Evolutionary conservation across 2,113 vertebrate genomes (phyloP).

Genomic region (human): GRCh38 chr4:158282501-158283000

Average conservation of each 20-base stretch:
- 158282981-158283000: background rate
- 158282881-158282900: background rate
- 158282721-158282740: background rate
- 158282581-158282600: background rate
- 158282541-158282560: background rate
- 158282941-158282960: background rate
- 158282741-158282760: background rate
- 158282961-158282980: background rate
- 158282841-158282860: slow-evolving; percentile 5
- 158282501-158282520: background rate
- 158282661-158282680: background rate
- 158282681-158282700: background rate
- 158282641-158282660: slow-evolving; percentile 28
- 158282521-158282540: background rate
- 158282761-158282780: background rate
- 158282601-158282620: background rate
- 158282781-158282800: background rate
- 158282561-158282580: background rate
- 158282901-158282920: slow-evolving; percentile 7
- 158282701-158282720: background rate
- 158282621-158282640: background rate
- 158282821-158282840: background rate
- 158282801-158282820: background rate
- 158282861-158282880: background rate
- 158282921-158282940: background rate